Evolutionary conservation across 1,140 invertebrate genomes (phyloP).

Genomic region (Drosophila ambigua): DNA sequence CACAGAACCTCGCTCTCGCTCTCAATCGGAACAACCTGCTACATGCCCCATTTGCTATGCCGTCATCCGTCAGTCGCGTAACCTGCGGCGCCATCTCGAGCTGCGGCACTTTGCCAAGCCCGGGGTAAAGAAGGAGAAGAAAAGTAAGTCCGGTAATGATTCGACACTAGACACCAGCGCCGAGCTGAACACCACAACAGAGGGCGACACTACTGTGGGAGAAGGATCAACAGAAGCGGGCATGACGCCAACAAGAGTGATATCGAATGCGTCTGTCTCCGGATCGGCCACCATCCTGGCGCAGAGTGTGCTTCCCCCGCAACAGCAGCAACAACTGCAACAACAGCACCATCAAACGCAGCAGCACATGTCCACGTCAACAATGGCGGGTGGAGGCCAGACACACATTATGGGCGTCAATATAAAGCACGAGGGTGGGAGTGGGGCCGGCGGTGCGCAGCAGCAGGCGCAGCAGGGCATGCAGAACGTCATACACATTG

Average conservation of each 20-base stretch:
- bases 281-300: slow-evolving; percentile 55
- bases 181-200: slow-evolving; percentile 64
- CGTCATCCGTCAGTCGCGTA: slow-evolving; percentile 86
- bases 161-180: slow-evolving; percentile 56
- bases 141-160: slow-evolving; percentile 83
- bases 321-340: slow-evolving; percentile 51
- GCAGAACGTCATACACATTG: slow-evolving; percentile 82
- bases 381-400: slow-evolving; percentile 65
- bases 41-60: slow-evolving; percentile 87
- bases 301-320: slow-evolving; percentile 65
- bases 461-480: slow-evolving; percentile 64
- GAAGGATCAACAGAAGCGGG: slow-evolving; percentile 24
- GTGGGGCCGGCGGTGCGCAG: slow-evolving; percentile 36
- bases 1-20: slow-evolving; percentile 84
- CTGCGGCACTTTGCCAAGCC: slow-evolving; percentile 83
- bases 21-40: slow-evolving; percentile 87
- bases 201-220: slow-evolving; percentile 57
- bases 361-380: slow-evolving; percentile 59
- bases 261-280: slow-evolving; percentile 45
- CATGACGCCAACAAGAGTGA: slow-evolving; percentile 60
- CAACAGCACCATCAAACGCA: slow-evolving; percentile 48
- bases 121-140: slow-evolving; percentile 83
- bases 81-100: slow-evolving; percentile 85
- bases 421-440: slow-evolving; percentile 60
- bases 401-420: slow-evolving; percentile 59